Evolutionary conservation across 2,113 vertebrate species (phyloP).

Genomic region (Myrmophylax atrothorax): DNA sequence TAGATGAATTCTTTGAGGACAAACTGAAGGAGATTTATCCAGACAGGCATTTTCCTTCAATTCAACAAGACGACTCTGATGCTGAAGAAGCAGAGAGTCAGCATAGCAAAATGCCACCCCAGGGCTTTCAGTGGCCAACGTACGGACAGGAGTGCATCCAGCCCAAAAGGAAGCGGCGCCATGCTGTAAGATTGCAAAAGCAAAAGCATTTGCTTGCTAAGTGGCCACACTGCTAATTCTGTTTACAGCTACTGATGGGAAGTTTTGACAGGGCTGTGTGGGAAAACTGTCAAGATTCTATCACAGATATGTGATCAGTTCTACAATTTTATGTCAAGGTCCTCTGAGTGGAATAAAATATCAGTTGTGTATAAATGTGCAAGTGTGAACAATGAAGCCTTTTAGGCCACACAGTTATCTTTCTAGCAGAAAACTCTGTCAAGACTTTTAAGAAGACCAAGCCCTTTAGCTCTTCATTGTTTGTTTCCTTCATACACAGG

Average conservation of each 20-base stretch:
- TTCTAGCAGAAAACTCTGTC: neutral
- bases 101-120: slow-evolving; percentile 60
- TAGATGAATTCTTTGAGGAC: slow-evolving; percentile 87
- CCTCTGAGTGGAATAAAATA: neutral
- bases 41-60: slow-evolving; percentile 77
- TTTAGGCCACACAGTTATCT: neutral
- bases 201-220: slow-evolving; percentile 51
- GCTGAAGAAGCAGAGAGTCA: slow-evolving; percentile 86
- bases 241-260: neutral
- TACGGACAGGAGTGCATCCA: slow-evolving; percentile 86
- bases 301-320: neutral
- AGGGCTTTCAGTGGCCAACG: slow-evolving; percentile 85
- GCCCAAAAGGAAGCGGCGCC: slow-evolving; percentile 91
- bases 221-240: slow-evolving; percentile 52
- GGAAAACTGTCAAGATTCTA: neutral
- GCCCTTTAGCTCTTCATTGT: neutral
- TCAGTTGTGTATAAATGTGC: neutral
- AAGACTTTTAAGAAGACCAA: neutral
- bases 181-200: slow-evolving; percentile 77
- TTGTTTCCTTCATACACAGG: slow-evolving; percentile 64
- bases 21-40: slow-evolving; percentile 89
- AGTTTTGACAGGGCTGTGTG: neutral
- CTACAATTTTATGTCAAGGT: neutral
- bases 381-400: neutral
- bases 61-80: slow-evolving; percentile 87